These are phyloP conservation scores for Melanotaenia nigrans DNA, from an alignment of 2,797 vertebrate genomes.

Conservation along the genomic window DNA sequence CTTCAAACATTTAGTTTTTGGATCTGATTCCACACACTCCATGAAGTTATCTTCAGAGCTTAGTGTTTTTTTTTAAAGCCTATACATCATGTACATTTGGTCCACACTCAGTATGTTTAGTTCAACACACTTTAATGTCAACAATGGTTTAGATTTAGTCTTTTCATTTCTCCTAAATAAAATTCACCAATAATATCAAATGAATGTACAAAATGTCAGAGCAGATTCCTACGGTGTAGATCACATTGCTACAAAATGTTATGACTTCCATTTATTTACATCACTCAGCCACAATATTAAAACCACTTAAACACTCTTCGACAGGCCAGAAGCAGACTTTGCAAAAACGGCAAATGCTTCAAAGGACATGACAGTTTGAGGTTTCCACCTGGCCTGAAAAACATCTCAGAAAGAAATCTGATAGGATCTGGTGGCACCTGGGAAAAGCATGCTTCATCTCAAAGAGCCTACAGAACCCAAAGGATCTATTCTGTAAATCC, in stretches of 20 bases:
- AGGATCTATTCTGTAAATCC: neutral
- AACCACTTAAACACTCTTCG: too few species aligned
- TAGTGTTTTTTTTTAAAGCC: neutral
- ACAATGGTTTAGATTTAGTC: neutral
- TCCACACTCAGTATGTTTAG: neutral
- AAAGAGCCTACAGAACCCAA: neutral
- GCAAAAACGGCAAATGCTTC: neutral
- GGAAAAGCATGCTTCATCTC: neutral
- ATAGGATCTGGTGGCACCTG: too few species aligned
- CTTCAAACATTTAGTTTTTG: slow-evolving; percentile 5
- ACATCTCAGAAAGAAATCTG: neutral
- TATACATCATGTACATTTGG: neutral
- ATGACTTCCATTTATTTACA: too few species aligned
- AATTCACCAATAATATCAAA: neutral
- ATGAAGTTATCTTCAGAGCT: neutral
- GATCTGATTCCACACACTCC: neutral
- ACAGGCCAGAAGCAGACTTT: neutral
- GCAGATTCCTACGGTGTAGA: neutral
- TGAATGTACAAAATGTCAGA: neutral
- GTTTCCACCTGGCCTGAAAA: neutral
- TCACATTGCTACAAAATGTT: neutral
- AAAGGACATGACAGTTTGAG: neutral
- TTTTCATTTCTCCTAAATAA: neutral
- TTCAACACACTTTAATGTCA: neutral
- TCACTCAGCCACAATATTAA: neutral